Base-by-base conservation (phyloP, 2,888 invertebrate genomes). In the Drosophila anomelani region DNA sequence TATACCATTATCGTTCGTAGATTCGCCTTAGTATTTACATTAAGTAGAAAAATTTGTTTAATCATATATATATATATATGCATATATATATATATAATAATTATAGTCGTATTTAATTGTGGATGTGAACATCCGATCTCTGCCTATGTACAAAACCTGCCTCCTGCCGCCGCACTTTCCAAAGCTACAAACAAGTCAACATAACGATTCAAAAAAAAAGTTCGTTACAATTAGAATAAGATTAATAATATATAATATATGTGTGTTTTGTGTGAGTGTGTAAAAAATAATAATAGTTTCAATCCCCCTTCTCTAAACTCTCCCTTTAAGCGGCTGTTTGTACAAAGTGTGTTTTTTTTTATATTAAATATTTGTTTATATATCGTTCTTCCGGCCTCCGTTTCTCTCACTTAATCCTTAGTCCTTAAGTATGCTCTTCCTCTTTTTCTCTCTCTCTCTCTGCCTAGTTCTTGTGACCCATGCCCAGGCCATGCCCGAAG, bases 171-270 rank as follows among this genome's bases (percentile, higher is more conserved):
- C 17, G 32, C 57, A n/a, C 39, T 17, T 41, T 17, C 51, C 49
- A 17, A 43, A 38, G 76, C 79, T 59, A 91, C 91, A 91, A 89
- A 91, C 91, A 88, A 91, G 91, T 91, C 91, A 91, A 91, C 91
- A 91, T 91, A 86, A 88, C 78, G 78, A 76, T 86, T 86, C 55
- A 77, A 78, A 72, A 75, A 41, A 63, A 69, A 47, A 12, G 32
- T 20, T 49, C 34, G 69, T 69, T 41, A 56, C 36, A 68, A 23
- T 68, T 56, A 68, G 47, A 70, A 70, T 70, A 68, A 70, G 57
- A 57, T 68, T 70, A 68, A 41, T 54, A 63, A 67, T 29, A 29
- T 46, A 64, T 41, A 32, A 17, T 49, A 49, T 49, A 32, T 1
- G 5, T n/a, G 60, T 59, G 54, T 41, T 17, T 32, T 38, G 7